Evolutionary conservation across 2,797 vertebrate genomes (phyloP).

Genomic region (Microctenopoma lineatum): DNA sequence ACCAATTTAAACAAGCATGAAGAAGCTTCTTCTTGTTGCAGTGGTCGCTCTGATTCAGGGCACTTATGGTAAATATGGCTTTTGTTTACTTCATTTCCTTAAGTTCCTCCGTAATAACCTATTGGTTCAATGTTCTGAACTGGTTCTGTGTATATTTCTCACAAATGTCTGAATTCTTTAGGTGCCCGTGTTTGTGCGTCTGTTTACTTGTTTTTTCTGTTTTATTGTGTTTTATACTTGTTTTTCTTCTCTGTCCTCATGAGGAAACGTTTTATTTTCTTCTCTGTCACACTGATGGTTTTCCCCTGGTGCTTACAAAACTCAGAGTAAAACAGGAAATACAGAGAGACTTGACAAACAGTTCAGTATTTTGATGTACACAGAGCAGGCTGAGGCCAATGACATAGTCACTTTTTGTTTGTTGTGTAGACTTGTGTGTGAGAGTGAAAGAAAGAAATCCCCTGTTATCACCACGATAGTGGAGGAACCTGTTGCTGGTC

Average conservation of each 20-base stretch:
- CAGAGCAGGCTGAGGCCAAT: background rate
- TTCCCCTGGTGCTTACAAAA: constrained; percentile 30
- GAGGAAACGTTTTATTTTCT: constrained; percentile 39
- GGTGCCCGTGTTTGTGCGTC: background rate
- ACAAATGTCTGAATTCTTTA: constrained; percentile 19
- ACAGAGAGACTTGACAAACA: constrained; percentile 19
- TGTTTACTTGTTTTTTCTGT: background rate
- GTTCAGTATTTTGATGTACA: constrained; percentile 3
- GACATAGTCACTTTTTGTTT: background rate
- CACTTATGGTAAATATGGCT: constrained; percentile 74
- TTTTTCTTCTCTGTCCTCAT: constrained; percentile 22
- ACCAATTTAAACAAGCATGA: constrained; percentile 60
- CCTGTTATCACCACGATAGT: constrained; percentile 4
- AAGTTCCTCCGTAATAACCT: constrained; percentile 5
- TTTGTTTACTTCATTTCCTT: constrained; percentile 5
- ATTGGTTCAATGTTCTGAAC: constrained; percentile 29
- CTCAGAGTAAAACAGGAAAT: constrained; percentile 44
- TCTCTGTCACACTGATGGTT: constrained; percentile 37
- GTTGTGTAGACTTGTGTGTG: background rate
- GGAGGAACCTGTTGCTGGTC: constrained; percentile 49
- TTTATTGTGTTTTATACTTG: background rate
- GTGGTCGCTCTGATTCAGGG: constrained; percentile 55
- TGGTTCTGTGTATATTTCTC: constrained; percentile 5
- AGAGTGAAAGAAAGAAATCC: constrained; percentile 7
- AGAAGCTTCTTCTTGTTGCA: constrained; percentile 34